These are phyloP conservation scores for Ornithorhynchus anatinus DNA, from an alignment of 2,113 vertebrate genomes.

Conservation along the genomic window DNA sequence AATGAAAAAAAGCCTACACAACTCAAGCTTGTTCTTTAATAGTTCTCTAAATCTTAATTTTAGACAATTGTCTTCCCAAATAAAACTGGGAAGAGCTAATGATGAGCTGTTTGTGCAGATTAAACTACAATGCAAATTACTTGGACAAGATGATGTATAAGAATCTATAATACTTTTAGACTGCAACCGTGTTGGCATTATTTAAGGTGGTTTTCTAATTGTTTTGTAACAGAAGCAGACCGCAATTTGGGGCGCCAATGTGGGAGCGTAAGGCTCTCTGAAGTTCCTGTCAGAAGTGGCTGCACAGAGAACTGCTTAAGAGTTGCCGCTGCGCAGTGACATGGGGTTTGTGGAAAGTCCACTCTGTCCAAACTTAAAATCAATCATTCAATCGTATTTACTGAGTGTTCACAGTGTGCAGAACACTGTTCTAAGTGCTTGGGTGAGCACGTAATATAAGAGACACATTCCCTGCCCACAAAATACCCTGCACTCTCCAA, in stretches of 20 bases:
- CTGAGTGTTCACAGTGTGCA: neutral
- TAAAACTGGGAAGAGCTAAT: constrained; percentile 71
- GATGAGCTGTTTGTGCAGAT: constrained; percentile 57
- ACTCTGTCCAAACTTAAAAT: constrained; percentile 7
- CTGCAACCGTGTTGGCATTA: constrained; percentile 13
- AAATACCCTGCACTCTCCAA: neutral
- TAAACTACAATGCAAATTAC: constrained; percentile 52
- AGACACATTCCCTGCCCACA: too few relatives aligned
- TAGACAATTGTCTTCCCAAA: constrained; percentile 74
- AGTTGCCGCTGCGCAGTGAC: neutral
- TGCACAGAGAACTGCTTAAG: constrained; percentile 4
- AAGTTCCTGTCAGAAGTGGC: constrained; percentile 26
- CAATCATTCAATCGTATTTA: constrained; percentile 7
- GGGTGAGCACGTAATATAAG: neutral
- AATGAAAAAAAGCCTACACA: constrained; percentile 7
- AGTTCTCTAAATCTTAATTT: constrained; percentile 73
- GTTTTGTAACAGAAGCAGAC: constrained; percentile 32
- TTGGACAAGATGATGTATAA: constrained; percentile 47
- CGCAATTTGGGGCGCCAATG: neutral
- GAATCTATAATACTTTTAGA: constrained; percentile 38
- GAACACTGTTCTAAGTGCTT: neutral
- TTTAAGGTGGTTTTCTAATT: constrained; percentile 63
- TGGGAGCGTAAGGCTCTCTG: neutral
- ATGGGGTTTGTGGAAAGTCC: neutral
- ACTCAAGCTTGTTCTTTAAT: constrained; percentile 68